Evolutionary conservation across 2,888 invertebrate genomes (phyloP).

Genomic region (Hirtodrosophila trivittata): DNA sequence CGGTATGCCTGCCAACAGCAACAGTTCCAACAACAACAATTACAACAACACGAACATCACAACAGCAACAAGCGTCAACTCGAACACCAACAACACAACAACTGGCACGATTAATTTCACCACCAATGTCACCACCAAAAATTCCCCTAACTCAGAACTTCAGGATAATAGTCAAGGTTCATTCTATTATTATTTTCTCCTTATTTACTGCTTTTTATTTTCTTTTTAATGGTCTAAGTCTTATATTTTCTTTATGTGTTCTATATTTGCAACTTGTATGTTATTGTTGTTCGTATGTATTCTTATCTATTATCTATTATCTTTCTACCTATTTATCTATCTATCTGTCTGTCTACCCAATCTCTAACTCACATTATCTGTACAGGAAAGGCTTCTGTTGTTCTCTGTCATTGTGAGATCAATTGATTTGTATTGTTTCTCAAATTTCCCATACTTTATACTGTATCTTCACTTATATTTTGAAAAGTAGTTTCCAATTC

Average conservation of each 20-base stretch:
- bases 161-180: slow-evolving; percentile 83
- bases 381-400: neutral
- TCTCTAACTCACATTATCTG: slow-evolving; percentile 13
- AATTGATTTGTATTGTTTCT: no score
- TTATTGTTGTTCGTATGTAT: slow-evolving; percentile 2
- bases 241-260: slow-evolving; percentile 16
- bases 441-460: no score
- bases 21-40: slow-evolving; percentile 55
- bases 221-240: slow-evolving; percentile 24
- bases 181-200: slow-evolving; percentile 64
- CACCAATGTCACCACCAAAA: slow-evolving; percentile 79
- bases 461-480: no score
- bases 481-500: no score
- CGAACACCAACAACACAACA: slow-evolving; percentile 59
- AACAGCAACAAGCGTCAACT: slow-evolving; percentile 58
- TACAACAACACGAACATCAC: slow-evolving; percentile 56
- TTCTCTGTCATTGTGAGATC: neutral
- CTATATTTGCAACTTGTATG: neutral
- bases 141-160: slow-evolving; percentile 80
- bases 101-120: slow-evolving; percentile 76
- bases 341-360: neutral
- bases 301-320: slow-evolving; percentile 5
- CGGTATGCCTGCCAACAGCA: slow-evolving; percentile 62
- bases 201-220: slow-evolving; percentile 28
- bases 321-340: neutral